Evolutionary conservation across 2,113 vertebrate species (phyloP).

Genomic region (Stictonetta naevosa): DNA sequence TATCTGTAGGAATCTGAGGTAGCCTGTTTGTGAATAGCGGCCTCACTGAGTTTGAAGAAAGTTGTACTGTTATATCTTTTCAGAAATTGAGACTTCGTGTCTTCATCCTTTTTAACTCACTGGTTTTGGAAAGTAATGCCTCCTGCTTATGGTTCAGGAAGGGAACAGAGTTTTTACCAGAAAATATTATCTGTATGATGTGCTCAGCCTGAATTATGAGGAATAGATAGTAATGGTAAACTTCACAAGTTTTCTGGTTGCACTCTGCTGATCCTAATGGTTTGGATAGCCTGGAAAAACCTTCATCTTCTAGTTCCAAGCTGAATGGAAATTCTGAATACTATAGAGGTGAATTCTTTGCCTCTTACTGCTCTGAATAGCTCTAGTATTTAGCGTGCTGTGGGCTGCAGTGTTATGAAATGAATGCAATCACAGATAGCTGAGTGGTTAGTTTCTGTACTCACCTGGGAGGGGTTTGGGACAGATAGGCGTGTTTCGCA

Average conservation of each 20-base stretch:
- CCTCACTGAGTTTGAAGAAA: background rate
- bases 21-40: background rate
- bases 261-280: background rate
- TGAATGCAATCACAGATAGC: background rate
- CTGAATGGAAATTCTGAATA: background rate
- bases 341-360: background rate
- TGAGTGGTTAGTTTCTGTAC: background rate
- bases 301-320: background rate
- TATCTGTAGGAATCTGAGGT: background rate
- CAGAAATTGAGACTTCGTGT: background rate
- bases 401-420: background rate
- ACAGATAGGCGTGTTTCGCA: constrained; percentile 12
- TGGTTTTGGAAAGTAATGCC: background rate
- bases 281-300: background rate
- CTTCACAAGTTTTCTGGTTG: background rate
- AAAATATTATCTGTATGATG: background rate
- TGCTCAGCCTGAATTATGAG: background rate
- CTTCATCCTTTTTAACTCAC: background rate
- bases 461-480: constrained; percentile 14
- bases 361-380: background rate
- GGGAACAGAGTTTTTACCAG: background rate
- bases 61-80: background rate
- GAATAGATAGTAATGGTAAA: background rate
- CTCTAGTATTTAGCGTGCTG: background rate
- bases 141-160: background rate